These are phyloP conservation scores for Atta cephalotes DNA, from an alignment of 1,140 invertebrate genomes.

Conservation along the genomic window DNA sequence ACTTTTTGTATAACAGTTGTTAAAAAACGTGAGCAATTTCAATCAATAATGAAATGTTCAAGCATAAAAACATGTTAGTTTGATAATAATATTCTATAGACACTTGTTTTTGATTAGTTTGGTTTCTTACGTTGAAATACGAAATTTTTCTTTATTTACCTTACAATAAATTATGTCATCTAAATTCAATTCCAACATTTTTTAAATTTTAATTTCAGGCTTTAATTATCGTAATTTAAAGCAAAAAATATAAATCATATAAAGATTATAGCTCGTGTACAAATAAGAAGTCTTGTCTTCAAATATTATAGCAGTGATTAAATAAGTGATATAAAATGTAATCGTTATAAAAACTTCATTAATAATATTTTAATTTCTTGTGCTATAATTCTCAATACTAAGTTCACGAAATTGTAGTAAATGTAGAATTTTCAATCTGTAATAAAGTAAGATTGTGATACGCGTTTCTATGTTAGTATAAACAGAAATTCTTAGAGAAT, in stretches of 20 bases:
- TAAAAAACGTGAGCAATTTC: not conserved
- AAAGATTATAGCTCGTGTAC: not conserved
- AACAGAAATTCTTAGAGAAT: not conserved
- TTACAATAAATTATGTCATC: not conserved
- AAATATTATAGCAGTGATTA: not conserved
- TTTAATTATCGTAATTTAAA: not conserved
- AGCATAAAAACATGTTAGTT: not conserved
- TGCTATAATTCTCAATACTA: not conserved
- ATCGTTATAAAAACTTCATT: not conserved
- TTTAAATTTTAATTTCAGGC: not conserved
- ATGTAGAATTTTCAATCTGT: not conserved
- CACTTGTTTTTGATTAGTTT: not conserved
- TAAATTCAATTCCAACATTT: not conserved
- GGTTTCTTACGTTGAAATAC: not conserved
- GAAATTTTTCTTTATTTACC: not conserved
- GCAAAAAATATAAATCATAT: not conserved
- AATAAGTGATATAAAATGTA: slow-evolving; percentile 2
- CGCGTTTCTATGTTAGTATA: not conserved
- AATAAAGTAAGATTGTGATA: not conserved
- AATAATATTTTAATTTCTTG: not conserved
- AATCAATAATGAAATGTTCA: not conserved
- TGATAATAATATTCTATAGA: not conserved
- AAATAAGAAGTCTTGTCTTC: not conserved
- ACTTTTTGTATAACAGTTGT: not conserved
- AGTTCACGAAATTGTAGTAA: not conserved